A percentile compares a stretch with the other conserved stretches of the same genome.
phyloP scores from a whole-genome alignment of 2,113 vertebrate species.

The Nematolebias whitei region DNA sequence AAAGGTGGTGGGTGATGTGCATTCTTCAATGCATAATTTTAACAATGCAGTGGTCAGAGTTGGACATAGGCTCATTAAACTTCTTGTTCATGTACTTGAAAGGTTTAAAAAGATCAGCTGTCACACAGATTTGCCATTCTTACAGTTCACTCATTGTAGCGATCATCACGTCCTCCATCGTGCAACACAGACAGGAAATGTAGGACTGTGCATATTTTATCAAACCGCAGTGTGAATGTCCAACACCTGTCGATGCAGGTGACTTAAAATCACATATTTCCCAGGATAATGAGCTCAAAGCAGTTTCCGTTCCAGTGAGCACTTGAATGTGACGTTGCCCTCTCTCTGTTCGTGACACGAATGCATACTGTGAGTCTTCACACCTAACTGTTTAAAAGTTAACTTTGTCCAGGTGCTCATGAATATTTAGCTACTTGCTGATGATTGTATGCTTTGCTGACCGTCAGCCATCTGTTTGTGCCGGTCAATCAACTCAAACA shows the following conservation, averaged over 20 bases:
- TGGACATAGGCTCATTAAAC: neutral
- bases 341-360: constrained; percentile 34
- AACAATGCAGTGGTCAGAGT: too few species aligned
- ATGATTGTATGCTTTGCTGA: constrained; percentile 23
- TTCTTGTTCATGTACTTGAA: constrained; percentile 2
- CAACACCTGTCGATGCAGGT: constrained; percentile 45
- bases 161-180: constrained; percentile 15
- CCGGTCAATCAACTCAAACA: constrained; percentile 56
- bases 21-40: too few species aligned
- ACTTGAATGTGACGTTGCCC: constrained; percentile 27
- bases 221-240: constrained; percentile 24
- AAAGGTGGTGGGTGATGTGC: too few species aligned
- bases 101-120: constrained; percentile 25
- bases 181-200: neutral
- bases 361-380: constrained; percentile 24
- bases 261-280: constrained; percentile 43
- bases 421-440: constrained; percentile 61
- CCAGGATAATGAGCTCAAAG: constrained; percentile 42
- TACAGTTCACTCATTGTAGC: neutral
- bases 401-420: constrained; percentile 74
- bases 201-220: constrained; percentile 25
- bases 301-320: constrained; percentile 20
- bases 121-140: constrained; percentile 19
- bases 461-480: constrained; percentile 62
- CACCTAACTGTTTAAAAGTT: constrained; percentile 52